Percentiles rank a stretch among this genome's conserved stretches.
Evolutionary conservation across 2,113 vertebrate species (phyloP).

Genomic region (Xyliphius kryptos): DNA sequence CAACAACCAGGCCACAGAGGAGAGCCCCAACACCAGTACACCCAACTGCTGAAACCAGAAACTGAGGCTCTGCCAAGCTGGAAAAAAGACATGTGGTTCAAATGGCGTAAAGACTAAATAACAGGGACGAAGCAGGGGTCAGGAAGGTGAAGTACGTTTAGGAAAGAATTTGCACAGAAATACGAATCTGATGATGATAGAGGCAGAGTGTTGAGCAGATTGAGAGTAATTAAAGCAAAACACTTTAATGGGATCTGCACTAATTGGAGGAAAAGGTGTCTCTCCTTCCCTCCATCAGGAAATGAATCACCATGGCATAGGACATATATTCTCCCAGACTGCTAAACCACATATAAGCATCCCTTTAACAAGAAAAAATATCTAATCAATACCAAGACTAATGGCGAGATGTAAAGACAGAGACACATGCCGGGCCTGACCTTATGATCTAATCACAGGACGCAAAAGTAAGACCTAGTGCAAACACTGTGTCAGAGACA

Average conservation of each 20-base stretch:
- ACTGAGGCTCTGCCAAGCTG: conserved; percentile 32
- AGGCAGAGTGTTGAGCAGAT: conserved; percentile 45
- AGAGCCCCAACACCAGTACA: conserved; percentile 79
- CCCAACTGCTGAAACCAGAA: conserved; percentile 80
- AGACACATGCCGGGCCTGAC: conserved; percentile 20
- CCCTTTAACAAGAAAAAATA: conserved; percentile 72
- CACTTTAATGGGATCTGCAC: conserved; percentile 59
- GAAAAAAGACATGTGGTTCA: too few species aligned
- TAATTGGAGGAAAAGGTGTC: conserved; percentile 54
- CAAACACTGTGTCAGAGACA: conserved; percentile 33
- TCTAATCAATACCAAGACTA: conserved; percentile 58
- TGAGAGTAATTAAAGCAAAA: conserved; percentile 57
- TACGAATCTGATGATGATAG: conserved; percentile 35
- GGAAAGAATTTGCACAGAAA: conserved; percentile 35
- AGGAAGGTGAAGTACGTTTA: conserved; percentile 7
- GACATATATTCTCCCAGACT: conserved; percentile 68
- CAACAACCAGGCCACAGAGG: conserved; percentile 63
- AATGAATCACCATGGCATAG: conserved; percentile 65
- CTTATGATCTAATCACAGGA: conserved; percentile 15
- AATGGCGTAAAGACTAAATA: too few species aligned
- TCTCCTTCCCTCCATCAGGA: conserved; percentile 65
- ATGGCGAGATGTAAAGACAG: conserved; percentile 46
- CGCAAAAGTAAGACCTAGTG: too few species aligned
- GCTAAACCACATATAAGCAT: conserved; percentile 69
- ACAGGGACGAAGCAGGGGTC: conserved; percentile 20